Conservation (phyloP, 2,113 vertebrate species). For the Clinocottus analis region DNA sequence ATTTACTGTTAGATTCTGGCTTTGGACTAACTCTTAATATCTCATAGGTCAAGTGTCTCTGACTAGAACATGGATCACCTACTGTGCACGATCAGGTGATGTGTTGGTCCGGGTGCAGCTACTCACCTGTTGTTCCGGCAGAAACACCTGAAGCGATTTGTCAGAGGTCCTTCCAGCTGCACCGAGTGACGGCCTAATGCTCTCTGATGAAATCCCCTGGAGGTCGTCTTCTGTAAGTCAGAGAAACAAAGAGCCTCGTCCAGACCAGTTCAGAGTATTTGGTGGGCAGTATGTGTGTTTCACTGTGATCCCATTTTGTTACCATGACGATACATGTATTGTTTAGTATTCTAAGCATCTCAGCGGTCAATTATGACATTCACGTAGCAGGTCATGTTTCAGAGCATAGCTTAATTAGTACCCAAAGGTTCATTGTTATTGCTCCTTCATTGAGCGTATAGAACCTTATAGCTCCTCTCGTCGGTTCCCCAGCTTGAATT, state of each 20-base stretch:
- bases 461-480: neutral
- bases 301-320: constrained; percentile 17
- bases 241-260: neutral
- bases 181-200: neutral
- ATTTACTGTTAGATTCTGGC: neutral
- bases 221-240: neutral
- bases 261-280: neutral
- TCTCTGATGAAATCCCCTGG: neutral
- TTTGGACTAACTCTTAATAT: neutral
- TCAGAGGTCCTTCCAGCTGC: neutral
- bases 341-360: neutral
- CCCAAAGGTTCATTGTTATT: neutral
- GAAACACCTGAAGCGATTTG: neutral
- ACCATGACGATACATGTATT: constrained; percentile 18
- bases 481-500: neutral
- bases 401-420: neutral
- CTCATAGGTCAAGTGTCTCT: no score
- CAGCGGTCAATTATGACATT: neutral
- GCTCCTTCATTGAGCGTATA: neutral
- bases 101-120: neutral
- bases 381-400: constrained; percentile 22
- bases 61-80: no score
- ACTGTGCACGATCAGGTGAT: neutral
- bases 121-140: constrained; percentile 25
- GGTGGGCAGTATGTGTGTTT: neutral